phyloP scores from a whole-genome alignment of 1,140 invertebrate genomes.

The Zaprionus davidi region DNA sequence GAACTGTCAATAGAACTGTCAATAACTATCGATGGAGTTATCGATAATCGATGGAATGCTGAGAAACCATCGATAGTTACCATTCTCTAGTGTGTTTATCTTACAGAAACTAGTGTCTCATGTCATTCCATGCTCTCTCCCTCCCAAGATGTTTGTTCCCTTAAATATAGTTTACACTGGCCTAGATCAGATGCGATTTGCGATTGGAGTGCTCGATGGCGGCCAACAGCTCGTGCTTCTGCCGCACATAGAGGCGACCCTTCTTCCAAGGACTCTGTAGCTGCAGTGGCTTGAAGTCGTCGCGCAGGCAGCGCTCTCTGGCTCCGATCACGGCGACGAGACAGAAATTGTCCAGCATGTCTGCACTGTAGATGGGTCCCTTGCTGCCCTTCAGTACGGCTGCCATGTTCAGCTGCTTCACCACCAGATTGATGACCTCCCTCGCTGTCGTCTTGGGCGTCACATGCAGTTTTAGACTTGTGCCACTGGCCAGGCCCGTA shows the following conservation, averaged over 20 bases:
- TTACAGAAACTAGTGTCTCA: neutral
- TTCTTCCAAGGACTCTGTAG: constrained; percentile 98
- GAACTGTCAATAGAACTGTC: too few relatives aligned
- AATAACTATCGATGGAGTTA: too few relatives aligned
- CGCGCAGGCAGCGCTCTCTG: constrained; percentile 94
- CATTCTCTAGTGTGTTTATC: too few relatives aligned
- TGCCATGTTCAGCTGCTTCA: constrained; percentile 97
- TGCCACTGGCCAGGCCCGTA: constrained; percentile 95
- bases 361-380: constrained; percentile 92
- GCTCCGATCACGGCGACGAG: constrained; percentile 97
- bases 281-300: constrained; percentile 96
- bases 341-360: constrained; percentile 94
- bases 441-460: constrained; percentile 94
- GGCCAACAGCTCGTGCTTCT: constrained; percentile 94
- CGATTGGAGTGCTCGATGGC: constrained; percentile 93
- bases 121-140: neutral
- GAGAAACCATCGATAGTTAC: too few relatives aligned
- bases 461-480: constrained; percentile 96
- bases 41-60: too few relatives aligned
- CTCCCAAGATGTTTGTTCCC: neutral
- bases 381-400: constrained; percentile 90
- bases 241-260: constrained; percentile 94
- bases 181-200: constrained; percentile 85
- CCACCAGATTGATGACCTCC: constrained; percentile 96
- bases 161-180: neutral